Percentiles rank a stretch among this genome's conserved stretches.
These are phyloP conservation scores for Orthosia incerta DNA, from an alignment of 2,888 invertebrate species.

Conservation along the genomic window DNA sequence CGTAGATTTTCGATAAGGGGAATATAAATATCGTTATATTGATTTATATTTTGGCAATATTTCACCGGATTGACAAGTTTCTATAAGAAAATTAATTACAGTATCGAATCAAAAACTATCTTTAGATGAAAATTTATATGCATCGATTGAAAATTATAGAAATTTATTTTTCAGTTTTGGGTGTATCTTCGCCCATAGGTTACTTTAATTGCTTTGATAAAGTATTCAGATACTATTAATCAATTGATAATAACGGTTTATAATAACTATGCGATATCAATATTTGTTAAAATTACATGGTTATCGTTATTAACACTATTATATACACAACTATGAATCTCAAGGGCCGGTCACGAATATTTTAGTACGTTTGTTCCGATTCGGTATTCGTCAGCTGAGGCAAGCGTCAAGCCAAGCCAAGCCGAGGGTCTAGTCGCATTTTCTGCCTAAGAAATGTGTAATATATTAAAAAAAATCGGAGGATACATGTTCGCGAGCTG, in stretches of 20 bases:
- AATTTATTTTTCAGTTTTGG: background rate
- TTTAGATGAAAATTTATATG: background rate
- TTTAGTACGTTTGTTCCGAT: no score
- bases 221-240: conserved; percentile 8
- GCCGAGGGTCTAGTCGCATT: no score
- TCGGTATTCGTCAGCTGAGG: no score
- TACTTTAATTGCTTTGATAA: conserved; percentile 8
- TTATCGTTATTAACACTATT: conserved; percentile 4
- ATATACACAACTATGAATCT: no score
- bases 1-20: background rate
- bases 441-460: no score
- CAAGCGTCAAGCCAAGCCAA: no score
- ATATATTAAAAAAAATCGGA: no score
- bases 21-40: background rate
- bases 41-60: conserved; percentile 13
- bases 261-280: background rate
- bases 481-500: no score
- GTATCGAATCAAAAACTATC: background rate
- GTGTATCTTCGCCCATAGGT: background rate
- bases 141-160: background rate
- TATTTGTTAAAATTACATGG: background rate
- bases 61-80: background rate
- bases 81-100: background rate
- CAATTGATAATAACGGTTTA: conserved; percentile 10
- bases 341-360: no score